Evolutionary conservation across 2,888 invertebrate genomes (phyloP).

Genomic region (Alentia gelatinosa): DNA sequence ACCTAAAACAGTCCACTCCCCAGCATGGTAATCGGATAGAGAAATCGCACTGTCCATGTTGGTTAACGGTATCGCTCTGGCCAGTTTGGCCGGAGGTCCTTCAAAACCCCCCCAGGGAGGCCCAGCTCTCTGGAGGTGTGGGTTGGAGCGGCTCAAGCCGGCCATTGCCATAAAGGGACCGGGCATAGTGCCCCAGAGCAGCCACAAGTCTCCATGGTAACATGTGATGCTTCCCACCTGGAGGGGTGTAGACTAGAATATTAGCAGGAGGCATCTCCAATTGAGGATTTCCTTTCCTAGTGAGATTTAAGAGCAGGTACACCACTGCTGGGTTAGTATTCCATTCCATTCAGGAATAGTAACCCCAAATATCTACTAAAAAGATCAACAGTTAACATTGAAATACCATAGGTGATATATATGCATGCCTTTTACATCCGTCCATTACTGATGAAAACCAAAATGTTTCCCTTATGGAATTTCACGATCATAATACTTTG

Average conservation of each 20-base stretch:
- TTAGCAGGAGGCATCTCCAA: not conserved
- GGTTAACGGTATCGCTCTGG: no score
- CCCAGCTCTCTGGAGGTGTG: not conserved
- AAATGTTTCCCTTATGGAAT: no score
- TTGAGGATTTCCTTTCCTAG: no score
- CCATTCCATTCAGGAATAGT: not conserved
- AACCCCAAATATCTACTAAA: not conserved
- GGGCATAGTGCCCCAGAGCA: not conserved
- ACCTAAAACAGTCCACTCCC: not conserved
- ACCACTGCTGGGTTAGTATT: not conserved
- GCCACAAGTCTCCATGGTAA: not conserved
- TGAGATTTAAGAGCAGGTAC: no score
- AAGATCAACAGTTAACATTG: not conserved
- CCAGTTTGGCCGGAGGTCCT: not conserved
- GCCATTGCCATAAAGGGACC: not conserved
- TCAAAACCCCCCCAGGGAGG: not conserved
- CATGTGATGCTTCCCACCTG: not conserved
- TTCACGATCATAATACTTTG: no score
- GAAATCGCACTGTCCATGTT: not conserved
- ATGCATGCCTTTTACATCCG: no score
- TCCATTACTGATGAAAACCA: no score
- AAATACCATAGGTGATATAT: not conserved
- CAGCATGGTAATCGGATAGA: not conserved
- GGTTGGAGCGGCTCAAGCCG: not conserved
- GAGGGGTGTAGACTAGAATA: not conserved